A percentile compares a stretch with the other conserved stretches of the same genome.
phyloP scores from a whole-genome alignment of 2,888 invertebrate species.

The Carcina quercana region DNA sequence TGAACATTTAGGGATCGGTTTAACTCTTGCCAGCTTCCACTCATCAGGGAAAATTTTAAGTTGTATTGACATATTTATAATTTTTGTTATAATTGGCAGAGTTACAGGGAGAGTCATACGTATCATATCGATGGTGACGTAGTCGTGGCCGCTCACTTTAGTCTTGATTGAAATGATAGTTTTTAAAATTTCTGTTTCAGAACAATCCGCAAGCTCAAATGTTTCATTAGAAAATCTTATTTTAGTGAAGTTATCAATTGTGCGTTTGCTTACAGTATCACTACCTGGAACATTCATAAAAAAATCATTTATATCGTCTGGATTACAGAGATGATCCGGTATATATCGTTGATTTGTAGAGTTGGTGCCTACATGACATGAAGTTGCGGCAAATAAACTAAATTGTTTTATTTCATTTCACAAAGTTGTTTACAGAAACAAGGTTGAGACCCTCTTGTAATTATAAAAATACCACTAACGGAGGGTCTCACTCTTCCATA shows the following conservation, averaged over 20 bases:
- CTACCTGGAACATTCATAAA: conserved; percentile 3
- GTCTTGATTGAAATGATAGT: not conserved
- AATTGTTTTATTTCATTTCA: too few relatives aligned
- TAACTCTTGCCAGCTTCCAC: conserved; percentile 1
- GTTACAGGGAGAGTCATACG: not conserved
- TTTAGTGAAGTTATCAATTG: not conserved
- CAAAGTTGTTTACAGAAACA: too few relatives aligned
- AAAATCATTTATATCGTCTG: conserved; percentile 1
- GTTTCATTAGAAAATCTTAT: not conserved
- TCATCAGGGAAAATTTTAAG: not conserved
- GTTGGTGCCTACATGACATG: too few relatives aligned
- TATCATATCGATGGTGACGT: not conserved
- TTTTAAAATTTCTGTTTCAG: not conserved
- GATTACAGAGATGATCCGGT: not conserved
- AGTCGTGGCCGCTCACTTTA: not conserved
- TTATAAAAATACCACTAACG: too few relatives aligned
- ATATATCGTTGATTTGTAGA: not conserved
- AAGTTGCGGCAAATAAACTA: too few relatives aligned
- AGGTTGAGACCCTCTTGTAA: too few relatives aligned
- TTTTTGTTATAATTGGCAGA: not conserved
- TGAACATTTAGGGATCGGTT: conserved; percentile 1
- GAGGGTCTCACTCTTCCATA: too few relatives aligned
- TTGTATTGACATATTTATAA: not conserved
- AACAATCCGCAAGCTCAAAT: not conserved
- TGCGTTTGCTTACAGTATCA: not conserved